Percentiles rank a stretch among this genome's conserved stretches.
Evolutionary conservation across 2,113 vertebrate species (phyloP).

Genomic region (Hippocampus zosterae): DNA sequence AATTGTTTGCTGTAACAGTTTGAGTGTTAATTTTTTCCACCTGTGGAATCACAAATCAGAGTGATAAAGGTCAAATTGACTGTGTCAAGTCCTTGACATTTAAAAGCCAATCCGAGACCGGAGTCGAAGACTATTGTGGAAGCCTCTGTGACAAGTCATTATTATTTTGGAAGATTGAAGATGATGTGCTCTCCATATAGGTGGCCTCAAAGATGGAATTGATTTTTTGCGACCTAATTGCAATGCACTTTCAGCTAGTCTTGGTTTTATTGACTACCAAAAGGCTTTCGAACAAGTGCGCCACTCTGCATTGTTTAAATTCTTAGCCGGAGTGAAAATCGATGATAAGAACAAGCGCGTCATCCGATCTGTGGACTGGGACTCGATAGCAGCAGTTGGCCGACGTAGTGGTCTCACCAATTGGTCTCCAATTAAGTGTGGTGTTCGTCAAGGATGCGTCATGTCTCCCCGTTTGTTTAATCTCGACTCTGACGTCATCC

Average conservation of each 20-base stretch:
- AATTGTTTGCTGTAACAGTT: slow-evolving; percentile 21
- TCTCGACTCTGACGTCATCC: too few species aligned
- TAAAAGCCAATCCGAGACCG: slow-evolving; percentile 62
- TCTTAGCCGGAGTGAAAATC: too few species aligned
- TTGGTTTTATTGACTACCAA: neutral
- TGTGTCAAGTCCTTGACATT: slow-evolving; percentile 74
- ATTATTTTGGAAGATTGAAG: slow-evolving; percentile 66
- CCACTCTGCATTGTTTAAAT: too few species aligned
- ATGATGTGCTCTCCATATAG: slow-evolving; percentile 40
- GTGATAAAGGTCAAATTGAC: slow-evolving; percentile 67
- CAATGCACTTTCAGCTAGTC: slow-evolving; percentile 17
- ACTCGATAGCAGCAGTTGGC: too few species aligned
- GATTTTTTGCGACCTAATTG: slow-evolving; percentile 29
- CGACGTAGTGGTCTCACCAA: too few species aligned
- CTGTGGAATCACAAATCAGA: slow-evolving; percentile 50
- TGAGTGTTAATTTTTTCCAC: slow-evolving; percentile 47
- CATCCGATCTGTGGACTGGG: too few species aligned
- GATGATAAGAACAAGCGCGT: too few species aligned
- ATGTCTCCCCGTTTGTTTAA: too few species aligned
- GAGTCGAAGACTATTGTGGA: slow-evolving; percentile 60
- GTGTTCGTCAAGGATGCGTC: too few species aligned
- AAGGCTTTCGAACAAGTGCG: too few species aligned
- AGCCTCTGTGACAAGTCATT: slow-evolving; percentile 54
- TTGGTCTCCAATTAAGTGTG: too few species aligned
- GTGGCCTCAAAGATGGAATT: slow-evolving; percentile 36